These are phyloP conservation scores for Rhombomys opimus DNA, from an alignment of 2,113 vertebrate genomes.

Conservation along the genomic window DNA sequence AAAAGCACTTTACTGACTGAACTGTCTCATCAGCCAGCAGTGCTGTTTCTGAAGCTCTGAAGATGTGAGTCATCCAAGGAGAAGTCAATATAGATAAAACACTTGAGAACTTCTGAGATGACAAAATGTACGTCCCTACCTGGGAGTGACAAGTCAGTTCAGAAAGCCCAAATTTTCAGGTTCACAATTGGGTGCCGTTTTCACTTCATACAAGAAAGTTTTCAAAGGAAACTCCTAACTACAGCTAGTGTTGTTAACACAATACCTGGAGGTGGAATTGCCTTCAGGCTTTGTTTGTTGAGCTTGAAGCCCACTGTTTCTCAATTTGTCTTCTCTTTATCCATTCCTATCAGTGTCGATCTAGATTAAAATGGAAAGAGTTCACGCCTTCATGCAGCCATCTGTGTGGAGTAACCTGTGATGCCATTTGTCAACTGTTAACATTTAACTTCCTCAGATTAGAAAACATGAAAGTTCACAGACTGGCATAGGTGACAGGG, in stretches of 20 bases:
- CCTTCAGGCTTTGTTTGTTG: slow-evolving; percentile 72
- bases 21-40: background rate
- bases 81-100: slow-evolving; percentile 22
- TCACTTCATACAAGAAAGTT: slow-evolving; percentile 71
- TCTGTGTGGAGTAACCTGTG: too few species aligned
- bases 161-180: slow-evolving; percentile 53
- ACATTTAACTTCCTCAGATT: background rate
- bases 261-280: slow-evolving; percentile 68
- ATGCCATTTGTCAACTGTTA: background rate
- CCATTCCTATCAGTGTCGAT: slow-evolving; percentile 16
- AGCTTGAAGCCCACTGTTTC: slow-evolving; percentile 30
- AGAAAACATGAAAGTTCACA: background rate
- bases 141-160: slow-evolving; percentile 60
- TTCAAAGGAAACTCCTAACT: slow-evolving; percentile 71
- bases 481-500: background rate
- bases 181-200: slow-evolving; percentile 54
- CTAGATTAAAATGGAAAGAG: background rate
- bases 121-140: slow-evolving; percentile 14
- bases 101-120: background rate
- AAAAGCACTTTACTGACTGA: background rate
- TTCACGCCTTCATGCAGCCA: background rate
- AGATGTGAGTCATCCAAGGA: background rate
- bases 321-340: background rate
- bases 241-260: slow-evolving; percentile 70
- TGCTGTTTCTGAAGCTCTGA: background rate